phyloP scores from a whole-genome alignment of 2,797 vertebrate genomes.

The Sebastolobus altivelis region DNA sequence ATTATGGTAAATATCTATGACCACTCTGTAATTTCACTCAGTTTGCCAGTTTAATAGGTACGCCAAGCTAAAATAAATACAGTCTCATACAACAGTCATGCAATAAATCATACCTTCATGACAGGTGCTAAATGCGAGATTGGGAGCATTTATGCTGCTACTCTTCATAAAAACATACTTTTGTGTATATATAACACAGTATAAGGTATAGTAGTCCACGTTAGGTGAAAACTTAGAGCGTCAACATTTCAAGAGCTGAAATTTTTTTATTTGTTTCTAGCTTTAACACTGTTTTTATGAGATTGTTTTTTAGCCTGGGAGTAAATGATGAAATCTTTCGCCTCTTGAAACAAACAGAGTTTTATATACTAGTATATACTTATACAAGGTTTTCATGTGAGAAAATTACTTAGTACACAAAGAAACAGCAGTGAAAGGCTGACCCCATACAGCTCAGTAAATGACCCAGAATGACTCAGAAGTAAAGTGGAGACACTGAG shows the following conservation, averaged over 20 bases:
- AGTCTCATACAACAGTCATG: background rate
- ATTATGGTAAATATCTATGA: background rate
- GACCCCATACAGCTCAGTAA: background rate
- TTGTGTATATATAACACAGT: background rate
- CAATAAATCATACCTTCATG: background rate
- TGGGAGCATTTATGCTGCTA: too few species aligned
- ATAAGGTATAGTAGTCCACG: background rate
- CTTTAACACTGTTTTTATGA: background rate
- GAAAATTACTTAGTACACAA: background rate
- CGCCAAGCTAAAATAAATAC: background rate
- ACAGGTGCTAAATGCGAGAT: too few species aligned
- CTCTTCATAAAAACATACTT: background rate
- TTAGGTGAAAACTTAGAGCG: background rate
- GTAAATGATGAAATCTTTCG: background rate
- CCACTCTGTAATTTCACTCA: background rate
- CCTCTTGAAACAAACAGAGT: background rate
- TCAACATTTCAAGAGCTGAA: background rate
- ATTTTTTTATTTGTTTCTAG: background rate
- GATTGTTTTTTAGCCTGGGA: background rate
- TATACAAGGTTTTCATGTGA: background rate
- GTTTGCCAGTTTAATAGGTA: background rate
- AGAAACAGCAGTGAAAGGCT: background rate
- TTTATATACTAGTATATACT: too few species aligned
- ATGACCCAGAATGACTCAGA: background rate
- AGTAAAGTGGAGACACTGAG: background rate